Base-by-base conservation (phyloP, 2,113 vertebrate species). In the Noturus placidus region DNA sequence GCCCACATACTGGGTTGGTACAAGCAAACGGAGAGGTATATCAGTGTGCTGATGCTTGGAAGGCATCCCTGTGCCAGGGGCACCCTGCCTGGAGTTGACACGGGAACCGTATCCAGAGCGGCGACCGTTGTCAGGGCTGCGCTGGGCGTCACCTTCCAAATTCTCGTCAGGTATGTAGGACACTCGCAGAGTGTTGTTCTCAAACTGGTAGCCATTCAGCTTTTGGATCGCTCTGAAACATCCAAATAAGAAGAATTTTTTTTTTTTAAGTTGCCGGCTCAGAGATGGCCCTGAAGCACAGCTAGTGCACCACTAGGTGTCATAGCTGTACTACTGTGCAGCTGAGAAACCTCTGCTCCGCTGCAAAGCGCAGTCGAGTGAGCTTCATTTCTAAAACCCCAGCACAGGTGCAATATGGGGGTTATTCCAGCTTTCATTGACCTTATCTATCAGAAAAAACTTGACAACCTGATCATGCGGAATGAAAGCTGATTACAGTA, bases 1-100 rank as follows among this genome's bases (percentile, higher is more conserved):
- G 0, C 97, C 97, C 56, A 99, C 97, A 0, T 97, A 99, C 92
- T 99, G 97, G 0, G 97, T 99, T 89, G 97, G 97, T n/a, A 99
- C 97, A 88, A 99, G 96, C 87, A 99, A 96, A 10, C 97, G 94
- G 61, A 99, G 95, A 0, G 97, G 97, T 88, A 99, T 97, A 87
- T 99, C 97, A 2, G 96, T 95, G 0, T 97, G 97, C 84, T 96
- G 97, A 87, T 97, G 96, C 89, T 98, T 98, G 52, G 93, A 81
- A 0, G 96, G 96, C 8, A 96, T 95, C 1, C 96, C 96, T 0
- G 96, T 94, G 83, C 95, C 95, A 0, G 97, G 97, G 0, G 97
- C 97, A 2, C 97, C 96, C 8, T 96, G 96, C 0, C 96, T 93
- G 9, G 96, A 95, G 0, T 95, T 95, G 0, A 93, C 96, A 0